Conservation (phyloP, 1,140 invertebrate species). For the Drosophila micromelanica region DNA sequence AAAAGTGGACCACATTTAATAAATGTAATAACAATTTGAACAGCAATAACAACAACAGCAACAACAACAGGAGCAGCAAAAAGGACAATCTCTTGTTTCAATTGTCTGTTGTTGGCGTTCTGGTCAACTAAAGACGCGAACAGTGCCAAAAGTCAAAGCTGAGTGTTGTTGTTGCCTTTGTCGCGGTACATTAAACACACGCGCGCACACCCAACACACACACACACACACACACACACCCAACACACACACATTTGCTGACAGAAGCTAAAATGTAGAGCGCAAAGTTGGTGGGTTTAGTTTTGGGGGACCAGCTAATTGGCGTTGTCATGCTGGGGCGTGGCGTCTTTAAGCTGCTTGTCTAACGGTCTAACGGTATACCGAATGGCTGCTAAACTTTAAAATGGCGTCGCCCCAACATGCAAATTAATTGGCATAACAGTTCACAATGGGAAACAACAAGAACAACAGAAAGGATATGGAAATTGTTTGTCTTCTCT, state of each 20-base stretch:
- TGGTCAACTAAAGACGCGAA: constrained; percentile 7
- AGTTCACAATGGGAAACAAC: constrained; percentile 9
- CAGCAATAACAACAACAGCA: background rate
- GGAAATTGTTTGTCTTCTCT: constrained; percentile 42
- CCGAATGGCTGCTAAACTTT: constrained; percentile 36
- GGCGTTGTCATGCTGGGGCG: constrained; percentile 18
- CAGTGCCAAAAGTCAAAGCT: background rate
- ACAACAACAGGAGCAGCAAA: background rate
- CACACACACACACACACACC: background rate
- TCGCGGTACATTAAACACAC: constrained; percentile 46
- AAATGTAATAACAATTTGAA: constrained; percentile 3
- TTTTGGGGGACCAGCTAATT: constrained; percentile 14
- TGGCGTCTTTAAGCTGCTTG: constrained; percentile 20
- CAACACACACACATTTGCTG: background rate
- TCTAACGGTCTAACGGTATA: constrained; percentile 23
- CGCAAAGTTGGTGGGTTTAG: constrained; percentile 9
- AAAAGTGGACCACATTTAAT: constrained; percentile 15
- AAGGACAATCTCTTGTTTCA: background rate
- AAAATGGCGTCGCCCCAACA: constrained; percentile 49
- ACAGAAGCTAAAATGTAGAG: constrained; percentile 16
- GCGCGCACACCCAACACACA: constrained; percentile 9
- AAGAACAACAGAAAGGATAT: constrained; percentile 24
- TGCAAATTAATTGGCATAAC: constrained; percentile 69
- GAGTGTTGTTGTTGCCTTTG: constrained; percentile 19
- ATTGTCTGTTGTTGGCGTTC: background rate